Percentiles rank a stretch among this genome's conserved stretches.
Conservation (phyloP, 2,113 vertebrate species). For the Syngnathus typhle region DNA sequence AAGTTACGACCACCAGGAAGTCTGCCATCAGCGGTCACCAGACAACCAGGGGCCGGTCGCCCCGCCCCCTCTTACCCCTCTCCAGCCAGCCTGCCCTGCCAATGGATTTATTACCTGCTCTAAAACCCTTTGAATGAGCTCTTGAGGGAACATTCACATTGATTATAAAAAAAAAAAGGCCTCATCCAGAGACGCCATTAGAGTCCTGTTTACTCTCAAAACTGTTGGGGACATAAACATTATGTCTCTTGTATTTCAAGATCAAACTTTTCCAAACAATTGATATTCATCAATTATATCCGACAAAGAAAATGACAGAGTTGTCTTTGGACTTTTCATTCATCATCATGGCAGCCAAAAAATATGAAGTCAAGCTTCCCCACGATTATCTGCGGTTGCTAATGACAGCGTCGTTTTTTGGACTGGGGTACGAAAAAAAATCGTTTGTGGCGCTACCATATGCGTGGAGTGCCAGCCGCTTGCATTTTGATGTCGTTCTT, state of each 20-base stretch:
- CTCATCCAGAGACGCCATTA: conserved; percentile 21
- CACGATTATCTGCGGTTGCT: conserved; percentile 30
- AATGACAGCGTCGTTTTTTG: conserved; percentile 50
- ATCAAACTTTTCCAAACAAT: neutral
- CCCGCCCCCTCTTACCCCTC: neutral
- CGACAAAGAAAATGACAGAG: conserved; percentile 33
- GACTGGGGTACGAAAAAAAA: conserved; percentile 8
- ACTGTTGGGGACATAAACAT: neutral
- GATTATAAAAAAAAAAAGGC: conserved; percentile 14
- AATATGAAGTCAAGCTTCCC: conserved; percentile 32
- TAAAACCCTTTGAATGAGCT: conserved; percentile 50
- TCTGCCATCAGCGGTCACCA: conserved; percentile 8
- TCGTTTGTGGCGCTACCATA: conserved; percentile 11
- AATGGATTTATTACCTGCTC: conserved; percentile 48
- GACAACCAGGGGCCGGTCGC: conserved; percentile 15
- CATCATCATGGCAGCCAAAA: conserved; percentile 30
- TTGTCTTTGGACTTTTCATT: conserved; percentile 42
- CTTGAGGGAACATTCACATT: conserved; percentile 36
- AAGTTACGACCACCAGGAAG: neutral
- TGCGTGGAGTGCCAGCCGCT: conserved; percentile 14
- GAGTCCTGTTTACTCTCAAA: conserved; percentile 50
- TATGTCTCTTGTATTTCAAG: too few relatives aligned
- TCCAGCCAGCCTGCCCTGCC: conserved; percentile 9
- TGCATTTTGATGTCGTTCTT: conserved; percentile 24
- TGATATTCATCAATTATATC: neutral